phyloP scores from a whole-genome alignment of 2,113 vertebrate species.

The Atractosteus spatula region DNA sequence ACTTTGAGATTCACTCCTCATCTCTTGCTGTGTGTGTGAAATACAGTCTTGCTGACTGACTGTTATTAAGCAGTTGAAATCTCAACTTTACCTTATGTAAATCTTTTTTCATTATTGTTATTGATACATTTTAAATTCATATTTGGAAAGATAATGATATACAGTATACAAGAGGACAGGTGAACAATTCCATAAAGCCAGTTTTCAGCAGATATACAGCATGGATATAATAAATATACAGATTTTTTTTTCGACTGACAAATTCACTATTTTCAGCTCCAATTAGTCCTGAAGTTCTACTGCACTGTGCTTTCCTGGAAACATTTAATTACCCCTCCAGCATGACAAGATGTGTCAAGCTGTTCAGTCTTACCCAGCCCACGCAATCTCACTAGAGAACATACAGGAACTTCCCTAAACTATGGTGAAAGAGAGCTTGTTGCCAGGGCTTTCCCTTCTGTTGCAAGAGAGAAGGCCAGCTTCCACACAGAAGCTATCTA shows the following conservation, averaged over 20 bases:
- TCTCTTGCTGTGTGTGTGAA: background rate
- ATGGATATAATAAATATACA: background rate
- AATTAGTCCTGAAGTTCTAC: constrained; percentile 47
- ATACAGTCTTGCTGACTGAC: background rate
- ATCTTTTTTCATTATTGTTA: background rate
- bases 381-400: constrained; percentile 20
- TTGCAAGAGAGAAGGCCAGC: constrained; percentile 16
- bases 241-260: constrained; percentile 29
- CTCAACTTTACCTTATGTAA: background rate
- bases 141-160: background rate
- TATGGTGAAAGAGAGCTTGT: constrained; percentile 21
- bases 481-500: background rate
- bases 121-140: constrained; percentile 3
- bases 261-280: constrained; percentile 38
- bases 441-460: constrained; percentile 23
- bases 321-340: constrained; percentile 47
- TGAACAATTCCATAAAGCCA: constrained; percentile 18
- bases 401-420: constrained; percentile 28
- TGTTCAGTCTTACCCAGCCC: constrained; percentile 12
- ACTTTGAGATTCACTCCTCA: background rate
- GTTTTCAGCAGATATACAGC: constrained; percentile 3
- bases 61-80: background rate
- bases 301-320: constrained; percentile 46
- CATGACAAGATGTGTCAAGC: constrained; percentile 43
- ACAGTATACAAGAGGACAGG: constrained; percentile 15